Percentiles rank a stretch among this genome's conserved stretches.
phyloP scores from a whole-genome alignment of 2,888 invertebrate species.

The Lasioglossum pauxillum region DNA sequence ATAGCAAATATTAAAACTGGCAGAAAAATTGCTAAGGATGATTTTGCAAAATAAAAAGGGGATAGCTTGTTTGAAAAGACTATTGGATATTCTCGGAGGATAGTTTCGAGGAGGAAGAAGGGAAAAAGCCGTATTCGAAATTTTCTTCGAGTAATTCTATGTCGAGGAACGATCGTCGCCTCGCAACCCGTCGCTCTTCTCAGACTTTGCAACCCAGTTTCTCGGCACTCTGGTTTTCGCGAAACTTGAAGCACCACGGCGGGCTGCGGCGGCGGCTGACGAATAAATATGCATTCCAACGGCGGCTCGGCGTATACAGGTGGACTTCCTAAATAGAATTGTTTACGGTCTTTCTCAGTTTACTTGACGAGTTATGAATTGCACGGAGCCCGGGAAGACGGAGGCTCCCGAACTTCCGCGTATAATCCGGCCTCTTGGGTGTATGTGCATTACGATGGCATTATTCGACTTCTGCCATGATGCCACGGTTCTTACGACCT shows the following conservation, averaged over 20 bases:
- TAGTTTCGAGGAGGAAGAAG: not conserved
- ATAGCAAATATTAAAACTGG: not conserved
- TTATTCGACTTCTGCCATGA: not conserved
- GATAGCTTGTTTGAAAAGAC: not conserved
- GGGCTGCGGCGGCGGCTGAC: not conserved
- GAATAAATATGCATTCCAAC: conserved; percentile 17
- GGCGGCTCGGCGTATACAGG: not conserved
- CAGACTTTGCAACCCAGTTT: conserved; percentile 48
- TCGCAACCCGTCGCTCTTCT: conserved; percentile 15
- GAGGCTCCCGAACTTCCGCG: not conserved
- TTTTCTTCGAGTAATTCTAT: not conserved
- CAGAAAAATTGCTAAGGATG: not conserved
- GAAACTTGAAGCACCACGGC: conserved; percentile 1
- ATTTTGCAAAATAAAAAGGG: not conserved
- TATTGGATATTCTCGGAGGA: not conserved
- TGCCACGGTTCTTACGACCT: not conserved
- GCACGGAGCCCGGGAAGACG: not conserved
- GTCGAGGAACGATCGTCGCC: conserved; percentile 9
- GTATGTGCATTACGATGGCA: not conserved
- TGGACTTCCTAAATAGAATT: not conserved
- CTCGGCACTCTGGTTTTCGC: not conserved
- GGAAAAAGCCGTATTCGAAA: not conserved
- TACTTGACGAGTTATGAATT: conserved; percentile 10
- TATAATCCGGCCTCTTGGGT: not conserved
- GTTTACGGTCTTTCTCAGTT: conserved; percentile 6